A percentile compares a stretch with the other conserved stretches of the same genome.
phyloP scores from a whole-genome alignment of 1,140 invertebrate species.

The Dendroctonus ponderosae region DNA sequence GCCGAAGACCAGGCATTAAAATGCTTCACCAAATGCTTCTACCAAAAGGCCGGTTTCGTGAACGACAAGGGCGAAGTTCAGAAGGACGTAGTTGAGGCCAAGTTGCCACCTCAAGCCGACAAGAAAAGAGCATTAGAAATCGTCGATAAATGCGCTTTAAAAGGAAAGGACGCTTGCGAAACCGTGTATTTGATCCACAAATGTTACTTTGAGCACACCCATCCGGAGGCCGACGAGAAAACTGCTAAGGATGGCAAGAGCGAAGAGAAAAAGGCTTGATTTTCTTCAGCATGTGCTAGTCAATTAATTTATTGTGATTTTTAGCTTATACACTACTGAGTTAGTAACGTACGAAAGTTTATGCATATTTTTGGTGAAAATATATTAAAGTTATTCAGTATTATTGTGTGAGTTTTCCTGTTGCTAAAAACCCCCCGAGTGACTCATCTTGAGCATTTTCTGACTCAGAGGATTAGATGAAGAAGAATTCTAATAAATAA shows the following conservation, averaged over 20 bases:
- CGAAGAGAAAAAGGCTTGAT: conserved; percentile 15
- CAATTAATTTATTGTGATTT: conserved; percentile 27
- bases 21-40: conserved; percentile 48
- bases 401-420: too few species aligned
- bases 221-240: conserved; percentile 6
- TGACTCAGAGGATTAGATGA: too few species aligned
- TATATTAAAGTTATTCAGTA: too few species aligned
- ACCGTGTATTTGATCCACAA: conserved; percentile 54
- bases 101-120: conserved; percentile 42
- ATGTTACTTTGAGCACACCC: conserved; percentile 52
- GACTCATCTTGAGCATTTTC: too few species aligned
- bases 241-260: neutral
- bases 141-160: conserved; percentile 51
- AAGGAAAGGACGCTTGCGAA: conserved; percentile 52
- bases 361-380: too few species aligned
- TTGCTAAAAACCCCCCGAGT: too few species aligned
- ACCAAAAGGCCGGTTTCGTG: conserved; percentile 45
- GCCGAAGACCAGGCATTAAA: conserved; percentile 42
- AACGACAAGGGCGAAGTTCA: conserved; percentile 44
- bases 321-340: conserved; percentile 6
- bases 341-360: too few species aligned
- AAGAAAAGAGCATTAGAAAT: conserved; percentile 41
- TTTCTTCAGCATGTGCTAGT: neutral
- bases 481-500: too few species aligned
- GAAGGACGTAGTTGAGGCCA: conserved; percentile 45